Evolutionary conservation across 2,113 vertebrate genomes (phyloP), one percentile per base, ranked within the genome.

Genomic region (Sitta europaea): DNA sequence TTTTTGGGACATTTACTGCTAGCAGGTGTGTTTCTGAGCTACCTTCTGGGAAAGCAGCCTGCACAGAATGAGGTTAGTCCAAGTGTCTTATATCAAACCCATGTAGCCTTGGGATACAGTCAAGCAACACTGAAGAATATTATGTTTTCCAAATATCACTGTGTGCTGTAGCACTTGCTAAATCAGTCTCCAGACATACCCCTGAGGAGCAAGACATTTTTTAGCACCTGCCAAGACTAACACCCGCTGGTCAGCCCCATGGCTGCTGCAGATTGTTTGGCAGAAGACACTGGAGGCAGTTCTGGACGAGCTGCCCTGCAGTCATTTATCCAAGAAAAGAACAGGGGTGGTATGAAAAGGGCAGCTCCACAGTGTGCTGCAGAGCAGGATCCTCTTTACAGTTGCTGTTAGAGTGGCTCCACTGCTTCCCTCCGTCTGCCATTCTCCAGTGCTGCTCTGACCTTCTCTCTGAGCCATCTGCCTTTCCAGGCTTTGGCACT

Each of bases 201-300:
- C 35, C 48, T 50, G 53, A 59, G 77, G 47, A 94, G 55, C 21
- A 77, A 53, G 55, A 77, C 58, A 40, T 59, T 22, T 83, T 54
- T 77, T 58, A 73, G n/a, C 15, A 50, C 65, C 29, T 65, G 70
- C 79, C 90, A 91, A 78, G 38, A 63, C 20, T 35, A 92, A 79
- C 40, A 79, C 19, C 40, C 1, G 0, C 62, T 0, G 1, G 58
- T 67, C 82, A 79, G 43, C 33, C 65, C 25, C 0, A 1, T 36
- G 66, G 77, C 62, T 92, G 71, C 53, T 47, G 74, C 85, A 93
- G 61, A 62, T 22, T 29, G 8, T 48, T 90, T 92, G 71, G 61
- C 86, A 79, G 86, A 79, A 79, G 66, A 14, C 23, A 8, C 24
- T 11, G 10, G 53, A 88, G 74, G 48, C 53, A 63, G 12, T 11